Percentiles rank a stretch among this genome's conserved stretches.
phyloP scores from a whole-genome alignment of 2,888 invertebrate genomes.

The Dasypogon diadema region DNA sequence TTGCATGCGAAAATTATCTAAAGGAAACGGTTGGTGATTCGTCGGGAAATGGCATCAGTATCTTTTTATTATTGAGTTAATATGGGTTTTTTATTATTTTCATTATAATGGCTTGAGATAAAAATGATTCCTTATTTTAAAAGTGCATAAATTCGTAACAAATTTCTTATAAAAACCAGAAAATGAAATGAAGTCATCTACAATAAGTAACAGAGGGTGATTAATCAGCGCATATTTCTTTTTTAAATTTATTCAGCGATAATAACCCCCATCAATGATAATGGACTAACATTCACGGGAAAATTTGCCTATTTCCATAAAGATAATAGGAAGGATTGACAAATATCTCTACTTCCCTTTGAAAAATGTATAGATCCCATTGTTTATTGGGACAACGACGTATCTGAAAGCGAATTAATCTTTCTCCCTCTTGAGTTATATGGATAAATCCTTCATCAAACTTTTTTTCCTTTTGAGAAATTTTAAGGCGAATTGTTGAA shows the following conservation, averaged over 20 bases:
- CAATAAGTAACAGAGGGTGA: too few relatives aligned
- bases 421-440: background rate
- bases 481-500: too few relatives aligned
- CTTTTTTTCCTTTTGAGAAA: constrained; percentile 32
- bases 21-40: too few relatives aligned
- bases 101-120: too few relatives aligned
- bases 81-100: too few relatives aligned
- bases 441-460: constrained; percentile 15
- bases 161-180: too few relatives aligned
- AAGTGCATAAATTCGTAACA: too few relatives aligned
- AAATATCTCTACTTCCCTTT: background rate
- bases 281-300: background rate
- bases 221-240: background rate
- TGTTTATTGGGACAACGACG: constrained; percentile 7
- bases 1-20: too few relatives aligned
- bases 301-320: constrained; percentile 10
- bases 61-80: too few relatives aligned
- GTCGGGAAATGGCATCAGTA: too few relatives aligned
- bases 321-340: constrained; percentile 9
- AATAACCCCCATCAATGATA: background rate
- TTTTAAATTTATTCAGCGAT: background rate
- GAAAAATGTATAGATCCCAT: constrained; percentile 8
- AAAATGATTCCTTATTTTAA: too few relatives aligned
- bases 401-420: constrained; percentile 22
- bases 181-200: too few relatives aligned